Evolutionary conservation across 2,797 vertebrate genomes (phyloP).

Genomic region (Caiman crocodilus): DNA sequence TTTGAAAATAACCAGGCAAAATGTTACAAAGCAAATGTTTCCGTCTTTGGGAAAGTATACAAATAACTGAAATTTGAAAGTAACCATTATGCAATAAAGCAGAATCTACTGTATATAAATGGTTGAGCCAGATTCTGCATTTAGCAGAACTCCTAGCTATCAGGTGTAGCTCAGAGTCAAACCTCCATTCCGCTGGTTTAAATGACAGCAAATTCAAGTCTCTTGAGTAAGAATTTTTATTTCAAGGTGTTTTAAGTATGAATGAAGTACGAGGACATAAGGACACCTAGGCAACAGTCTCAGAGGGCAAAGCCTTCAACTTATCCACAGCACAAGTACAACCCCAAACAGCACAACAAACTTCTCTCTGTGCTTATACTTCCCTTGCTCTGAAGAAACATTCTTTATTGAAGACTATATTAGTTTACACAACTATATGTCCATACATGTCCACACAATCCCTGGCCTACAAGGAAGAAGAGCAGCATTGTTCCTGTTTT

Average conservation of each 20-base stretch:
- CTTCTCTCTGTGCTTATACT: rapidly evolving
- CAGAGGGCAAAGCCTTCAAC: not conserved
- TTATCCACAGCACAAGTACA: rapidly evolving
- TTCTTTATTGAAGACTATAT: not conserved
- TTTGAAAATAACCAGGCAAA: too few species aligned
- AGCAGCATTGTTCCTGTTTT: too few species aligned
- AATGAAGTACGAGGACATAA: too few species aligned
- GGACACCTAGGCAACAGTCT: too few species aligned
- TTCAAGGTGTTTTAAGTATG: constrained; percentile 1
- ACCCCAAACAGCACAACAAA: rapidly evolving
- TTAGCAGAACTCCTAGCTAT: not conserved
- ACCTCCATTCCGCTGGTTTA: not conserved
- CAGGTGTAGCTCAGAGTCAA: not conserved
- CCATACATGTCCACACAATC: not conserved
- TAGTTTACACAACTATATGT: not conserved
- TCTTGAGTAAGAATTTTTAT: not conserved
- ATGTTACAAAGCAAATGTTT: too few species aligned
- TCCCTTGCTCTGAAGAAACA: not conserved
- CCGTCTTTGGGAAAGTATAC: too few species aligned
- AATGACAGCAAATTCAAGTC: not conserved
- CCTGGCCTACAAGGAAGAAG: not conserved
- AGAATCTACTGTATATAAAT: not conserved
- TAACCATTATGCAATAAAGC: too few species aligned
- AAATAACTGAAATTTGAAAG: too few species aligned
- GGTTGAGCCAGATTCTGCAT: not conserved